Evolutionary conservation across 2,113 vertebrate species (phyloP), one percentile per base, ranked within the genome.

Genomic region (Climacteris rufus): DNA sequence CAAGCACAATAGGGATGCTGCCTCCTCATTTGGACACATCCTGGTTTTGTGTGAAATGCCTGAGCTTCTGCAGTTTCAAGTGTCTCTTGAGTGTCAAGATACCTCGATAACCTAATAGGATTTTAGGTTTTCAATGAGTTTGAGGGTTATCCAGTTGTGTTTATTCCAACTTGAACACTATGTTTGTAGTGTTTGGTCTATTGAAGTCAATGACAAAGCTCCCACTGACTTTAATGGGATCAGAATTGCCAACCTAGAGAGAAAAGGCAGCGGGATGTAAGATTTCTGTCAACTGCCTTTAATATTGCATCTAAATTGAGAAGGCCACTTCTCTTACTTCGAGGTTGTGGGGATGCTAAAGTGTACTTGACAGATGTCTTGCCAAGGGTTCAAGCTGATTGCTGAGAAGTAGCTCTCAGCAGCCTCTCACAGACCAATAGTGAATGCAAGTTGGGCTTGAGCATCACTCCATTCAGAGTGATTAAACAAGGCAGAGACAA

Each of bases 401-500:
- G 91, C 90, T 93, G 90, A 86, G 91, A 79, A 92, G 89, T 52
- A 90, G 83, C 93, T 91, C 76, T 94, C 83, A 86, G 96, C 94
- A 96, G 74, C 56, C 53, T 75, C 78, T 89, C 4, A 0, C 77
- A 95, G 93, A 65, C 42, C 3, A 4, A 83, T 7, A 69, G 35
- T 12, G 93, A 95, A 89, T 77, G 90, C 81, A 82, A 86, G 71
- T 89, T 93, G 87, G 65, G 69, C 75, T 94, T 90, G 81, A 94
- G 83, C 82, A 90, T 96, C 86, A 70, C 44, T 93, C 90, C 76
- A 69, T 78, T 96, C 57, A 35, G 88, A 91, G 72, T 96, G 90
- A 97, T 96, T 96, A 96, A 95, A 96, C 20, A 10, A 95, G 91
- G 81, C 92, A 96, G 94, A 95, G 91, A 89, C 83, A 92, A 96